Base-by-base conservation (phyloP, 2,888 invertebrate species). In the Stenoptilia bipunctidactyla region DNA sequence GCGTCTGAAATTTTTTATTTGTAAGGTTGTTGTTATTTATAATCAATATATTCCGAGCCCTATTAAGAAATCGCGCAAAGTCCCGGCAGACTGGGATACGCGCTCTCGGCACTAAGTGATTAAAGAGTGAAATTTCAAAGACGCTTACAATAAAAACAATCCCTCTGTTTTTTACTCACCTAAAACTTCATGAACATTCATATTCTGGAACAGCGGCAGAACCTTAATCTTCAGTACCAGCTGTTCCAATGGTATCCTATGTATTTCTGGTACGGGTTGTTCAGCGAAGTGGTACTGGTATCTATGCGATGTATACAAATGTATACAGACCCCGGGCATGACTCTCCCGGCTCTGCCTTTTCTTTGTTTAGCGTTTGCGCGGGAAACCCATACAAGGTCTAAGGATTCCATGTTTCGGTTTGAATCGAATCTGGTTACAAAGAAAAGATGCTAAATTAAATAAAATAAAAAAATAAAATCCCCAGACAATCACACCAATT, bases 341-440 rank as follows among this genome's bases (percentile, higher is more conserved):
- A 96, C 96, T 40, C 97, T 88, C 1, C 97, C 97, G 10, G 97
- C 96, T 36, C 97, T 86, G 15, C 97, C 97, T 59, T 89, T 90
- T 20, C 97, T 87, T 61, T 98, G 97, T 46, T 91, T 83, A 0
- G 95, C 95, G 73, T 96, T 97, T 0, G 97, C 96, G 30, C 89
- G 85, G 0, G 97, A 96, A 5, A 95, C 94, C 95, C 96, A 96
- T 1, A 92, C 92, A 0, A 92, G 86, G 51, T 94, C 94, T 15
- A 97, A 70, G 37, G 92, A 92, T 52, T 93, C 92, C 93, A 94
- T 93, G 59, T 94, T 94, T 45, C 90, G 89, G 61, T 92, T 92
- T 0, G 93, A 88, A 58, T 92, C 90, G 62, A 91, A 93, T 48
- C 89, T 88, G 52, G 53, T 66, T 52, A 1, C 36, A n/a, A n/a